Evolutionary conservation across 1,140 invertebrate genomes (phyloP).

Genomic region (Bombus fervidus): DNA sequence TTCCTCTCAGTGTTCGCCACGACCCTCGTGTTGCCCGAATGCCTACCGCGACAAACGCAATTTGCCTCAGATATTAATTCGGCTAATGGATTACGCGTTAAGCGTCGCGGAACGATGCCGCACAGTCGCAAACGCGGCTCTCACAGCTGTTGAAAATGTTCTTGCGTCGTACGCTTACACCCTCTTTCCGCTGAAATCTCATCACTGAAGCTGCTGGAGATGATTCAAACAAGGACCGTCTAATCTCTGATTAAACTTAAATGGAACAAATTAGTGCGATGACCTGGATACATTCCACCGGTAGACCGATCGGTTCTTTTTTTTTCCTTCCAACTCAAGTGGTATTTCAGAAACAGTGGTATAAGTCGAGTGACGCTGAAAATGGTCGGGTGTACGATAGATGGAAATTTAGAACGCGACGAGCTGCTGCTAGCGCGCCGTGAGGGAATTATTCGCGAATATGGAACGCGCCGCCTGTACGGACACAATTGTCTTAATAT

Average conservation of each 20-base stretch:
- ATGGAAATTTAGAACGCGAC: not conserved
- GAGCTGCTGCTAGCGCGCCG: not conserved
- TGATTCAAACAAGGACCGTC: not conserved
- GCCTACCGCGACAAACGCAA: slow-evolving; percentile 70
- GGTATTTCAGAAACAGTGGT: not conserved
- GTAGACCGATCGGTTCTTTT: not conserved
- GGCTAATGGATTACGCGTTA: slow-evolving; percentile 73
- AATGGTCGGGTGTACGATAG: not conserved
- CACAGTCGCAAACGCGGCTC: not conserved
- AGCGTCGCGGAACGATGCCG: slow-evolving; percentile 19
- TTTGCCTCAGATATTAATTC: slow-evolving; percentile 75
- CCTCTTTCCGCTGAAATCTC: not conserved
- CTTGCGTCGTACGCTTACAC: not conserved
- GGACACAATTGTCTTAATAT: slow-evolving; percentile 40
- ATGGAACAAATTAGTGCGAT: not conserved
- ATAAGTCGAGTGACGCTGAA: not conserved
- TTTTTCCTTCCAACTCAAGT: too few species aligned
- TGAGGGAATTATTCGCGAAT: slow-evolving; percentile 16
- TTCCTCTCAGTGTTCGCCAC: not conserved
- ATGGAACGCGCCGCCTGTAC: not conserved
- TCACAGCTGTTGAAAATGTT: not conserved
- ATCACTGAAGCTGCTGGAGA: not conserved
- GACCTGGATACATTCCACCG: not conserved
- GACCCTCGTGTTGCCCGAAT: slow-evolving; percentile 29
- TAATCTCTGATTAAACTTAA: not conserved